phyloP scores from a whole-genome alignment of 2,888 invertebrate species.

The Holacanthella duospinosa region DNA sequence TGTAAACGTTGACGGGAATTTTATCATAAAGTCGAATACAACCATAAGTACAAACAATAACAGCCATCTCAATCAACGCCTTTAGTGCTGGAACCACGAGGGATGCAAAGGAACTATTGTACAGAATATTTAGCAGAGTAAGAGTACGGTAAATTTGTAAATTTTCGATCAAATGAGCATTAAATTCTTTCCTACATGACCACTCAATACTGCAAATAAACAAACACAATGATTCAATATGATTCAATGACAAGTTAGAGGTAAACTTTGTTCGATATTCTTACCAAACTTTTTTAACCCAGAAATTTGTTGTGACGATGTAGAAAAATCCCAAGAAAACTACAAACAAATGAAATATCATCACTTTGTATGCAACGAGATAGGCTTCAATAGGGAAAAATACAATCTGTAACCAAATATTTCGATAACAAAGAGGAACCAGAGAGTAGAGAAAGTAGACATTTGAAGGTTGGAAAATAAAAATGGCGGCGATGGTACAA shows the following conservation, averaged over 20 bases:
- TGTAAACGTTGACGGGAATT: background rate
- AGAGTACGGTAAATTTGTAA: background rate
- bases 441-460: conserved; percentile 1
- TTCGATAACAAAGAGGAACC: background rate
- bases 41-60: background rate
- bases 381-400: background rate
- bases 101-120: background rate
- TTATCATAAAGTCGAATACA: background rate
- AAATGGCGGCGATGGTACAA: background rate
- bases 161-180: background rate
- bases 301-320: background rate
- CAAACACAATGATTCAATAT: no score
- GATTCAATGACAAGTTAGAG: no score
- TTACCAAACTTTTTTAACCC: background rate
- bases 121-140: background rate
- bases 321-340: background rate
- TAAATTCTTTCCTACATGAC: background rate
- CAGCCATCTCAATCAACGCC: background rate
- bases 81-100: background rate
- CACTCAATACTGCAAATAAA: background rate
- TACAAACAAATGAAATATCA: background rate
- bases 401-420: background rate
- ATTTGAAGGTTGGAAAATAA: background rate
- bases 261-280: background rate
- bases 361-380: background rate